These are phyloP conservation scores for Alligator sinensis DNA, from an alignment of 2,113 vertebrate genomes.

Conservation along the genomic window DNA sequence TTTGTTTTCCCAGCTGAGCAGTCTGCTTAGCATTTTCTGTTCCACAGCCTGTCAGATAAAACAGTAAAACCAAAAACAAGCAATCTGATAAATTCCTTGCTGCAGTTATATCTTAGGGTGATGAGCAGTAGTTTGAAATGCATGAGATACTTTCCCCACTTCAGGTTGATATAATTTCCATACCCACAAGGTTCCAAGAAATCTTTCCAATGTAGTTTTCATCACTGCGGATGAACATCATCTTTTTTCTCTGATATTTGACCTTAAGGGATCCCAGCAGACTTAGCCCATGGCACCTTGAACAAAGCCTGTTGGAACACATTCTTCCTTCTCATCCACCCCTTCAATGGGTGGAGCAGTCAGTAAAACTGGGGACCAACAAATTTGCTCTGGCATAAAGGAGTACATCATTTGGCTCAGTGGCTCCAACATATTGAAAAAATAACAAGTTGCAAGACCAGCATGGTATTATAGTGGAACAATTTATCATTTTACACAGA, in stretches of 20 bases:
- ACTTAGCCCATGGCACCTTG: neutral
- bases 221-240: too few species aligned
- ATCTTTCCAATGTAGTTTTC: too few species aligned
- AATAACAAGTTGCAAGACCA: neutral
- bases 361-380: neutral
- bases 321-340: neutral
- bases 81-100: neutral
- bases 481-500: neutral
- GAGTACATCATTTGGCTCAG: neutral
- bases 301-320: neutral
- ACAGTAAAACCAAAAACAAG: too few species aligned
- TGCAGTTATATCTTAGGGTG: neutral
- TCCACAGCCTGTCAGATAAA: neutral
- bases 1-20: too few species aligned
- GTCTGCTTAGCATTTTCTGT: neutral
- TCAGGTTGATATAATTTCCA: neutral
- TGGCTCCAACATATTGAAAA: neutral
- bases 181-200: too few species aligned
- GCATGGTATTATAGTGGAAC: neutral
- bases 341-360: neutral
- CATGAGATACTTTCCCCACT: neutral
- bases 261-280: accelerated
- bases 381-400: neutral
- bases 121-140: accelerated
- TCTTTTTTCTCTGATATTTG: too few species aligned